phyloP scores from a whole-genome alignment of 1,140 invertebrate genomes.

The Drosophila pseudoobscura region DNA sequence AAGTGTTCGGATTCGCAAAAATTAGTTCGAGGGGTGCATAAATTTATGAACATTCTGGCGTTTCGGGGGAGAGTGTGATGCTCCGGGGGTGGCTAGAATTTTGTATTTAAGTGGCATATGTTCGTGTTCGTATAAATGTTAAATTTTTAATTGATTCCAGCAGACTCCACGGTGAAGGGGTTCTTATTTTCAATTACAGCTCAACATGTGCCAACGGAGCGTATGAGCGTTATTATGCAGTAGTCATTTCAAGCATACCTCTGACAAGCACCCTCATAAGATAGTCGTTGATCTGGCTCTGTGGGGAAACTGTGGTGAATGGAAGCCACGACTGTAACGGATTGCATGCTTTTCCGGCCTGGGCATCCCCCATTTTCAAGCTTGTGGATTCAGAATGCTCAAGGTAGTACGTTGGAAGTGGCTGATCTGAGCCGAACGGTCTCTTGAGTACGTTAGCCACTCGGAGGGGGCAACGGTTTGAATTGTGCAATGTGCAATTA shows the following conservation, averaged over 20 bases:
- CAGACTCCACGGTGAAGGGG: slow-evolving; percentile 24
- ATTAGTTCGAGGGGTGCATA: slow-evolving; percentile 76
- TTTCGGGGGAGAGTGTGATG: slow-evolving; percentile 26
- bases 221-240: slow-evolving; percentile 18
- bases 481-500: too few relatives aligned
- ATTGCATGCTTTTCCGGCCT: too few relatives aligned
- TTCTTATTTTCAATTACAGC: slow-evolving; percentile 27
- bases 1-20: slow-evolving; percentile 42
- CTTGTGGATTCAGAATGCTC: too few relatives aligned
- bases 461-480: too few relatives aligned
- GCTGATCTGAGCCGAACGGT: too few relatives aligned
- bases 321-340: too few relatives aligned
- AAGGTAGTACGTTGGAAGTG: too few relatives aligned
- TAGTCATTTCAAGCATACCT: background rate
- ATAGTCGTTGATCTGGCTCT: too few relatives aligned
- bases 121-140: slow-evolving; percentile 37
- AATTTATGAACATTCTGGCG: slow-evolving; percentile 61
- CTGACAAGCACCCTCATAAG: too few relatives aligned
- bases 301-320: too few relatives aligned
- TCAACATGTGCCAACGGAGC: slow-evolving; percentile 15
- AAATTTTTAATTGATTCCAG: slow-evolving; percentile 68
- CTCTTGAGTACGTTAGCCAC: too few relatives aligned
- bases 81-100: slow-evolving; percentile 35
- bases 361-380: too few relatives aligned
- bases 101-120: slow-evolving; percentile 57